A percentile compares a stretch with the other conserved stretches of the same genome.
Evolutionary conservation across 2,888 invertebrate species (phyloP).

Genomic region (Drepana falcataria): DNA sequence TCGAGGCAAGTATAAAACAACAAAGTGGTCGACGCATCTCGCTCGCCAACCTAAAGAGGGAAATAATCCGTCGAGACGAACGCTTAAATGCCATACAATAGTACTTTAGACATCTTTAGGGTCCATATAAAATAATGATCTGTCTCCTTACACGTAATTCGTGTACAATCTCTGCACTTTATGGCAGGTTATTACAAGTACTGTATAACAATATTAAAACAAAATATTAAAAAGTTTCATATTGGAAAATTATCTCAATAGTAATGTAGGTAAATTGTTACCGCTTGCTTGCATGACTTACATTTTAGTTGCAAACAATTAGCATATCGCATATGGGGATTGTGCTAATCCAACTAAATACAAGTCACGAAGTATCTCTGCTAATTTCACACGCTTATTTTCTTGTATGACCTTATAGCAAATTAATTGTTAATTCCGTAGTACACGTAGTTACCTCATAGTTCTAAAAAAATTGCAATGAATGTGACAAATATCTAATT

Average conservation of each 20-base stretch:
- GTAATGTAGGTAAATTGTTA: slow-evolving; percentile 8
- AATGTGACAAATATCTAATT: no score
- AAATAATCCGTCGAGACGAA: slow-evolving; percentile 63
- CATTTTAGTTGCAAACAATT: not conserved
- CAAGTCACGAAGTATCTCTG: not conserved
- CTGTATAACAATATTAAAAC: slow-evolving; percentile 17
- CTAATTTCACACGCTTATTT: no score
- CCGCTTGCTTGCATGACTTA: no score
- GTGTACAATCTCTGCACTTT: slow-evolving; percentile 22
- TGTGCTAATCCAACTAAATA: not conserved
- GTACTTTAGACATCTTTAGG: slow-evolving; percentile 39
- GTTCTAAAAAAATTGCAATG: no score
- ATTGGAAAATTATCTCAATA: slow-evolving; percentile 4
- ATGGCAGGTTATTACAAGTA: slow-evolving; percentile 31
- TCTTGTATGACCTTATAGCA: no score
- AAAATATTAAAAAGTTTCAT: slow-evolving; percentile 5
- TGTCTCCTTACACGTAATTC: slow-evolving; percentile 51
- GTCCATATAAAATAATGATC: slow-evolving; percentile 66
- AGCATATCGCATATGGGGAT: not conserved
- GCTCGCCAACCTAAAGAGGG: slow-evolving; percentile 62
- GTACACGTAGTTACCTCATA: no score
- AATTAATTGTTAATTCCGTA: no score
- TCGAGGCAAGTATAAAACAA: slow-evolving; percentile 75
- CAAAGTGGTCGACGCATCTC: slow-evolving; percentile 74
- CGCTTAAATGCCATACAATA: slow-evolving; percentile 55